Evolutionary conservation across 2,113 vertebrate species (phyloP).

Genomic region (Acinonyx jubatus): DNA sequence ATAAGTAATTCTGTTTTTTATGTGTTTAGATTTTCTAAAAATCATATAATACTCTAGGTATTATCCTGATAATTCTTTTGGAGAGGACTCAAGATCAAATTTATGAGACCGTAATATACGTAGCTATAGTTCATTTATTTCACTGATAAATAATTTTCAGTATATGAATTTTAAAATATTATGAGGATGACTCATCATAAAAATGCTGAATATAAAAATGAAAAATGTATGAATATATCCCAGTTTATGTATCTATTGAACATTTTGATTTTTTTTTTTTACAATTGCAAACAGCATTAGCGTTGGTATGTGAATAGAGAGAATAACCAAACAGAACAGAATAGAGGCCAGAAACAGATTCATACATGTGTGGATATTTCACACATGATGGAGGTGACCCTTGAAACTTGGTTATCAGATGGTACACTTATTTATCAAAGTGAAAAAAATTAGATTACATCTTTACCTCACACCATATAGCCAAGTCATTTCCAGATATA

Average conservation of each 20-base stretch:
- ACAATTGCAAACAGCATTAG: neutral
- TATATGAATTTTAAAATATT: too few relatives aligned
- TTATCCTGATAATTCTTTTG: neutral
- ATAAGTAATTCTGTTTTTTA: neutral
- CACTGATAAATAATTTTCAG: neutral
- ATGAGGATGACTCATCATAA: too few relatives aligned
- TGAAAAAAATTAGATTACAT: neutral
- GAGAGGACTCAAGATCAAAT: neutral
- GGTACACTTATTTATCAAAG: neutral
- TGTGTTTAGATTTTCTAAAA: constrained; percentile 20
- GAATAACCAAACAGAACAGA: neutral
- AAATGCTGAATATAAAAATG: too few relatives aligned
- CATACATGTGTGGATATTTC: neutral
- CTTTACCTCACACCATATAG: neutral
- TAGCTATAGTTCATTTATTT: neutral
- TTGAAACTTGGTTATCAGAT: neutral
- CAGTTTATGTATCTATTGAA: neutral
- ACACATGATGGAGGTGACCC: neutral
- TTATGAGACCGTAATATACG: neutral
- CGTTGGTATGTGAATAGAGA: neutral
- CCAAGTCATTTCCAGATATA: neutral
- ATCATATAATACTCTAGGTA: neutral
- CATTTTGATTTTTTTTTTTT: neutral
- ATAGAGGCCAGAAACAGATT: neutral
- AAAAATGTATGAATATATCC: neutral